Evolutionary conservation across 2,113 vertebrate species (phyloP).

Genomic region (Phrynosoma platyrhinos): DNA sequence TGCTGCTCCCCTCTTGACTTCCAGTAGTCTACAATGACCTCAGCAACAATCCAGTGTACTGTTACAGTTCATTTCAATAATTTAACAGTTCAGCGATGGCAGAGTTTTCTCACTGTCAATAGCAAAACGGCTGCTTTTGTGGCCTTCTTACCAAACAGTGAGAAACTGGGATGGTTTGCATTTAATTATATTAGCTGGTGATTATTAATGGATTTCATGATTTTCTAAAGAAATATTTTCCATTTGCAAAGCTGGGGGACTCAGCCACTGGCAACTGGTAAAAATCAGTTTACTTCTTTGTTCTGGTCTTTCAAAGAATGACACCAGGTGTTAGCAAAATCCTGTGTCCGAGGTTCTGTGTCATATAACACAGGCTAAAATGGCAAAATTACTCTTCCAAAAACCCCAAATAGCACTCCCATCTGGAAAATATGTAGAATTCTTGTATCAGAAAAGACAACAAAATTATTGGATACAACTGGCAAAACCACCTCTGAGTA

Average conservation of each 20-base stretch:
- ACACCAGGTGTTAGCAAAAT: slow-evolving; percentile 81
- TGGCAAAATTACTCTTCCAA: slow-evolving; percentile 75
- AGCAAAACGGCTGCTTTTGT: slow-evolving; percentile 74
- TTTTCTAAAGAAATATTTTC: slow-evolving; percentile 58
- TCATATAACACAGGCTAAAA: slow-evolving; percentile 72
- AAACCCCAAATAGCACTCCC: slow-evolving; percentile 71
- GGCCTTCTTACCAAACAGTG: slow-evolving; percentile 52
- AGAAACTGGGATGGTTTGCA: slow-evolving; percentile 75
- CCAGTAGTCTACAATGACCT: slow-evolving; percentile 79
- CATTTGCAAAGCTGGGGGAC: neutral
- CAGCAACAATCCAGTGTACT: slow-evolving; percentile 80
- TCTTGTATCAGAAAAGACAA: neutral
- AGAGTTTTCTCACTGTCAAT: slow-evolving; percentile 78
- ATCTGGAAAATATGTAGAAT: slow-evolving; percentile 67
- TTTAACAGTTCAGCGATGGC: slow-evolving; percentile 84
- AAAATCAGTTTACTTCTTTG: slow-evolving; percentile 75
- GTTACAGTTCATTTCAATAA: slow-evolving; percentile 92
- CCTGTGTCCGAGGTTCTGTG: slow-evolving; percentile 81
- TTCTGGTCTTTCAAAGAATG: slow-evolving; percentile 72
- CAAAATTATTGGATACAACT: neutral
- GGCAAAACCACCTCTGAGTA: too few relatives aligned
- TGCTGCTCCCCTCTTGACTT: slow-evolving; percentile 77
- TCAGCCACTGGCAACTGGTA: slow-evolving; percentile 76
- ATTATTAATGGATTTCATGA: slow-evolving; percentile 80
- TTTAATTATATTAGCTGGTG: slow-evolving; percentile 81